Base-by-base conservation (phyloP, 2,888 invertebrate species). In the Lycophotia porphyrea region DNA sequence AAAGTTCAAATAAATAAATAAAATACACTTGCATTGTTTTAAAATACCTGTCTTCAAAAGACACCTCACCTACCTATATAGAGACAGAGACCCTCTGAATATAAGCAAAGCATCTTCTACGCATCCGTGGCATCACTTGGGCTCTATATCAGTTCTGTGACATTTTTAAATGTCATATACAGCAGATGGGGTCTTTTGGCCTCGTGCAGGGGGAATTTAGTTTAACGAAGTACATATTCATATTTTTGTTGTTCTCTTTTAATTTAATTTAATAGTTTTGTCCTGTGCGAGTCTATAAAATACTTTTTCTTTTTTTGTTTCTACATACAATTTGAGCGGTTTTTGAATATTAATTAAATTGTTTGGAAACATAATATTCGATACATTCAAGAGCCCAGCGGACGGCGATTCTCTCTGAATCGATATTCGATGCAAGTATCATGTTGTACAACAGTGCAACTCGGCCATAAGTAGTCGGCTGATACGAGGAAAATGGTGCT, bases 321-420 rank as follows among this genome's bases (percentile, higher is more conserved):
- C 72, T 58, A 42, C 64, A 47, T 63, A 69, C 58, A 71, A 39
- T 4, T 34, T 69, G 36, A 74, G 60, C 42, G 15, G 52, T 67
- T 67, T 78, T 61, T 64, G 76, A 15, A 49, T 67, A 70, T 36
- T 4, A 70, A 69, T 24, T 60, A 80, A 76, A 69, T 68, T 63
- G 75, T 68, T 73, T 73, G 72, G 55, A 67, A 72, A 61, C 60
- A 65, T 44, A 70, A 65, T 44, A 70, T 74, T 72, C 31, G n/a
- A 83, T 71, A 42, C 60, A 68, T 68, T 76, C 55, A 58, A 73
- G 49, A 44, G 39, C 55, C 21, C 60, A 65, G 49, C 42, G 55
- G 39, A 58, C 67, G 42, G n/a, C 76, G 44, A 81, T 83, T 87
- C 85, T 86, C 85, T 67, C 84, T 74, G 52, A 47, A 85, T 87